These are phyloP conservation scores for Hiodon tergisus DNA, from an alignment of 2,113 vertebrate species.

Conservation along the genomic window DNA sequence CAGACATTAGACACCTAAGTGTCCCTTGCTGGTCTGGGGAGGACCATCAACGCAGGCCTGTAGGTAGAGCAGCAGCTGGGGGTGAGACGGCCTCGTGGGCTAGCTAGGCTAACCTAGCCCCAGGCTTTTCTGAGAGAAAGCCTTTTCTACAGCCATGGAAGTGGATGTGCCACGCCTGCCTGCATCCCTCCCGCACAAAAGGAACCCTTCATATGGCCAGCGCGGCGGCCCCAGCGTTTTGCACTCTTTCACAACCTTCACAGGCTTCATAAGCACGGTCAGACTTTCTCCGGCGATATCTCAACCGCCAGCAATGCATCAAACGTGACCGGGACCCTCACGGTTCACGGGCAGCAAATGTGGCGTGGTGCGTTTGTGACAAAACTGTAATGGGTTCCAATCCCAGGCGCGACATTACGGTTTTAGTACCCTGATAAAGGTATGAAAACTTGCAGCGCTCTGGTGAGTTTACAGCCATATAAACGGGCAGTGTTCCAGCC, in stretches of 20 bases:
- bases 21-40: neutral
- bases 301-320: neutral
- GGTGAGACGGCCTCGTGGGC: neutral
- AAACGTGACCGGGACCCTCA: neutral
- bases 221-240: neutral
- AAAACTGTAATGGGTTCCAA: no score
- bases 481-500: neutral
- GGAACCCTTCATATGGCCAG: neutral
- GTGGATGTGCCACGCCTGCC: neutral
- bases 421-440: conserved; percentile 16
- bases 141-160: neutral
- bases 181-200: neutral
- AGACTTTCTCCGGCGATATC: neutral
- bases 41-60: neutral
- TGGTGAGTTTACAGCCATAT: conserved; percentile 8
- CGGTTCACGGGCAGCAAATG: neutral
- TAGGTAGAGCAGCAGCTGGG: conserved; percentile 1
- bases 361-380: neutral
- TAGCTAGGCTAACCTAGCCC: neutral
- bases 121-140: conserved; percentile 2
- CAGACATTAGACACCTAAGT: conserved; percentile 14
- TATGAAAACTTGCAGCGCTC: conserved; percentile 11
- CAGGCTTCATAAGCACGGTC: neutral
- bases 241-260: no score
- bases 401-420: neutral